phyloP scores from a whole-genome alignment of 2,113 vertebrate genomes.

The Platysternon megacephalum region DNA sequence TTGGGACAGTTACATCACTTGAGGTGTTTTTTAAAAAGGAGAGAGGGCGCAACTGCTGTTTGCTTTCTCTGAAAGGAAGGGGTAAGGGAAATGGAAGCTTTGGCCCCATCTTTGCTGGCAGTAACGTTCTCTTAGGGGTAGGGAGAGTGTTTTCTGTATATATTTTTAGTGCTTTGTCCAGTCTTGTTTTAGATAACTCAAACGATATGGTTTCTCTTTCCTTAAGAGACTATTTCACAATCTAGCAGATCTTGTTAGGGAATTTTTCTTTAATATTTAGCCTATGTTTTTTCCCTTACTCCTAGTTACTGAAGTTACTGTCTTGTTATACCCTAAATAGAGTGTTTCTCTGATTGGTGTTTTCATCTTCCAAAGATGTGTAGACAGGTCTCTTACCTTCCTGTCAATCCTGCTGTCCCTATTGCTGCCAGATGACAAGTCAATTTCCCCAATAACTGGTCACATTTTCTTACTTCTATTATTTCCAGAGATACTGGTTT shows the following conservation, averaged over 20 bases:
- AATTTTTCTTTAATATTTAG: neutral
- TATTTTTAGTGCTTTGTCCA: neutral
- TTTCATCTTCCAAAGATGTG: neutral
- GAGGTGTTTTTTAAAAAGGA: neutral
- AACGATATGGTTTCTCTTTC: neutral
- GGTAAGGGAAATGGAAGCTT: neutral
- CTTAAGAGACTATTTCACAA: neutral
- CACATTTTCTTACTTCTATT: conserved; percentile 24
- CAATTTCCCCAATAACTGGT: neutral
- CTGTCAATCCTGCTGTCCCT: neutral
- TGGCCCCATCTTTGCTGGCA: neutral
- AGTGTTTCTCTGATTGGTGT: neutral
- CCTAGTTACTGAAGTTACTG: neutral
- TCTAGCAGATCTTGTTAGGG: neutral
- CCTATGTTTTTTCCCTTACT: neutral
- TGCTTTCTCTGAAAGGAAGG: neutral
- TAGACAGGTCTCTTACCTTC: neutral
- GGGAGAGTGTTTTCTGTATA: neutral
- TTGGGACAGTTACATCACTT: neutral
- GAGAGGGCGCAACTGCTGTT: neutral
- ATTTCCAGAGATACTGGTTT: neutral
- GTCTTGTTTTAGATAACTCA: neutral
- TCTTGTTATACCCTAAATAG: neutral
- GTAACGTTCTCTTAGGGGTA: neutral
- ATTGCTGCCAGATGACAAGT: neutral